These are phyloP conservation scores for Lamellibrachia satsuma DNA, from an alignment of 2,888 invertebrate genomes.

Conservation along the genomic window DNA sequence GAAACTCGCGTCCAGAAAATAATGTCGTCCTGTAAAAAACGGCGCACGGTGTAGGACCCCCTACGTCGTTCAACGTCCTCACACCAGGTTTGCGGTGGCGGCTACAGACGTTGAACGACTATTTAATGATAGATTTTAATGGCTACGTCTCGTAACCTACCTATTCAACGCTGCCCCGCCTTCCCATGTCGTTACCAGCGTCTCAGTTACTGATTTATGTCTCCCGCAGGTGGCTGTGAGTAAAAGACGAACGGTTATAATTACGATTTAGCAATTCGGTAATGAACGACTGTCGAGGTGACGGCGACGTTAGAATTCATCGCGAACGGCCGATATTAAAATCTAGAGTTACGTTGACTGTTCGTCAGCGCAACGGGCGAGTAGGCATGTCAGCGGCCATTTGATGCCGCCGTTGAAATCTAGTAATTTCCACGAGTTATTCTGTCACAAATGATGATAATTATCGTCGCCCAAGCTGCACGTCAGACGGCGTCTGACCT, in stretches of 20 bases:
- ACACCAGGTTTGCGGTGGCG: neutral
- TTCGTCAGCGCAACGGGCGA: neutral
- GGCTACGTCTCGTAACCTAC: neutral
- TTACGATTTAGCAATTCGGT: neutral
- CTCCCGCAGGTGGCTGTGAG: neutral
- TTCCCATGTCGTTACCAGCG: neutral
- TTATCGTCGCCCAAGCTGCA: neutral
- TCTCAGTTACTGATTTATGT: conserved; percentile 11
- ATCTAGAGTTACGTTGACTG: conserved; percentile 3
- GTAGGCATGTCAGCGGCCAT: neutral
- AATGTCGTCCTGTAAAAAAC: neutral
- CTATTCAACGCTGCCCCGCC: neutral
- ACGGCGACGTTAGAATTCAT: neutral
- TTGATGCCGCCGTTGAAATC: neutral
- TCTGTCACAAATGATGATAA: neutral
- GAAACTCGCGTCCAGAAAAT: neutral
- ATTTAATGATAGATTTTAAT: neutral
- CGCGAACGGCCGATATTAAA: conserved; percentile 9
- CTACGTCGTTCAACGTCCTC: neutral
- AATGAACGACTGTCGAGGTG: neutral
- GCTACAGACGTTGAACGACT: neutral
- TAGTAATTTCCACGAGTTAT: neutral
- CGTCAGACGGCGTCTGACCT: neutral
- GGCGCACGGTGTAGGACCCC: neutral
- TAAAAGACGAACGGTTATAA: conserved; percentile 17